Percentiles rank a stretch among this genome's conserved stretches.
phyloP scores from a whole-genome alignment of 1,140 invertebrate species.

The Lasioglossum albipes region DNA sequence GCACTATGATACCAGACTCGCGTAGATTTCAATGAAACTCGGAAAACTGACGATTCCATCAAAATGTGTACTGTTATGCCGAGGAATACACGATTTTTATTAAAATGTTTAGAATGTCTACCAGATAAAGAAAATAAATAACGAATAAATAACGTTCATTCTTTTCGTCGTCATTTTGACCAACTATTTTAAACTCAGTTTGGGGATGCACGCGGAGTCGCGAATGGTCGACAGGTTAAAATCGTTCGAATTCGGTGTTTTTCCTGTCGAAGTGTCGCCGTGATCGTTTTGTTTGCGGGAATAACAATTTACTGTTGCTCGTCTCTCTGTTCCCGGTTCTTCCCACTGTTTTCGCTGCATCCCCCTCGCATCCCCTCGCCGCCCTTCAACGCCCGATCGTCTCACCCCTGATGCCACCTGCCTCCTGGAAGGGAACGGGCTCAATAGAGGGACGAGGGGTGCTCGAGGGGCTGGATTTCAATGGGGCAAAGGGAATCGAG shows the following conservation, averaged over 20 bases:
- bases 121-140: too few relatives aligned
- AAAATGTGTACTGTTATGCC: too few relatives aligned
- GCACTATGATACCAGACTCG: too few relatives aligned
- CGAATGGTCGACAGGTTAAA: neutral
- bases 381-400: neutral
- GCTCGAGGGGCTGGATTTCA: constrained; percentile 38
- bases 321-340: neutral
- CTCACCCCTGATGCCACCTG: constrained; percentile 30
- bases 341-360: constrained; percentile 9
- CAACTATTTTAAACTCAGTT: too few relatives aligned
- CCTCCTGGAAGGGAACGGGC: constrained; percentile 33
- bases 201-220: too few relatives aligned
- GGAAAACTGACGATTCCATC: too few relatives aligned
- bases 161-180: too few relatives aligned
- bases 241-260: neutral
- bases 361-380: neutral
- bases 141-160: too few relatives aligned
- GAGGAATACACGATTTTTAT: too few relatives aligned
- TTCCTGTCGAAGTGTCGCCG: neutral
- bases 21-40: too few relatives aligned
- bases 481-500: constrained; percentile 45
- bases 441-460: constrained; percentile 29
- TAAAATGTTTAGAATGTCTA: too few relatives aligned
- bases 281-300: constrained; percentile 18
- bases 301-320: constrained; percentile 36